Percentiles rank a stretch among this genome's conserved stretches.
Conservation (phyloP, 2,888 invertebrate species). For the Volucella zonaria region DNA sequence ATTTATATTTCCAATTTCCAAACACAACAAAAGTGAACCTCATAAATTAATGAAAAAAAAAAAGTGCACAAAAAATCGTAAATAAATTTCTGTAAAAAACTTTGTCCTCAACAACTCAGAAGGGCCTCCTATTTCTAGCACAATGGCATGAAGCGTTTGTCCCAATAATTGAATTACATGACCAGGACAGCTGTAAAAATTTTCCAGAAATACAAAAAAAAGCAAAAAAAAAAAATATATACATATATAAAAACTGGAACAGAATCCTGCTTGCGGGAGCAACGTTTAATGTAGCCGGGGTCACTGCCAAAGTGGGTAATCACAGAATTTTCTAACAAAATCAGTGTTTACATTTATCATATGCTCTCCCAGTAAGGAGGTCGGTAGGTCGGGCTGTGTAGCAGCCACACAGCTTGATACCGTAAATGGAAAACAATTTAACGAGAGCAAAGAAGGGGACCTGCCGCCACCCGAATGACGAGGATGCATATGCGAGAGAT, state of each 20-base stretch:
- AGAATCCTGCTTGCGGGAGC: background rate
- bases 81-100: slow-evolving; percentile 19
- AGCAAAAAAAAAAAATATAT: too few species aligned
- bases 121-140: background rate
- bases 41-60: slow-evolving; percentile 35
- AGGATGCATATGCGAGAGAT: background rate
- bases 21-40: slow-evolving; percentile 26
- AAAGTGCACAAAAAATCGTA: background rate
- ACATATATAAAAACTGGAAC: background rate
- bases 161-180: slow-evolving; percentile 61
- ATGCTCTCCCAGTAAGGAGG: slow-evolving; percentile 24
- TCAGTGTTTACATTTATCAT: slow-evolving; percentile 58
- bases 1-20: slow-evolving; percentile 47
- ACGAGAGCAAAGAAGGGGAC: slow-evolving; percentile 28
- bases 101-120: background rate
- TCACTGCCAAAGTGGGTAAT: slow-evolving; percentile 61
- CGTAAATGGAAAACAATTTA: slow-evolving; percentile 56
- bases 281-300: slow-evolving; percentile 59
- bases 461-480: background rate
- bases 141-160: slow-evolving; percentile 27
- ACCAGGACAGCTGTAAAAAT: slow-evolving; percentile 46
- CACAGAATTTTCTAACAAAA: slow-evolving; percentile 56
- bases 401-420: slow-evolving; percentile 54
- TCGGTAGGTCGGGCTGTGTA: background rate
- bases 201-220: slow-evolving; percentile 5